These are phyloP conservation scores for Odontomachus brunneus DNA, from an alignment of 1,140 invertebrate species.

Conservation along the genomic window DNA sequence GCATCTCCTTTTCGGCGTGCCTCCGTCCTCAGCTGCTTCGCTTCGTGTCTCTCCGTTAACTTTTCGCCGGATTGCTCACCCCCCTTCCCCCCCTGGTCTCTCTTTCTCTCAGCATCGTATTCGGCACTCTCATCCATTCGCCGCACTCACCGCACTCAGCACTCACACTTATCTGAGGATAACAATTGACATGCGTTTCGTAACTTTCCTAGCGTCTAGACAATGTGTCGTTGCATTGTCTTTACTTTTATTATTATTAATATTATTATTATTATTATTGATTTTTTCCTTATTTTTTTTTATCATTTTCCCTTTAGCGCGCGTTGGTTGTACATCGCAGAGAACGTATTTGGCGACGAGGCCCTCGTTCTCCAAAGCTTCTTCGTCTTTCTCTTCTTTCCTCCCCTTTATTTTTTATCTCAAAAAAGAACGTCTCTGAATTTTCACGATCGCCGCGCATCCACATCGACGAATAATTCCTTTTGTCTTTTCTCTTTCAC, in stretches of 20 bases:
- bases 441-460: background rate
- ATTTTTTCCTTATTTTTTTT: background rate
- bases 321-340: constrained; percentile 21
- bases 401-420: no score
- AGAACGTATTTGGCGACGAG: constrained; percentile 21
- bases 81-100: background rate
- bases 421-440: background rate
- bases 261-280: constrained; percentile 44
- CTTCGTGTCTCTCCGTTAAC: background rate
- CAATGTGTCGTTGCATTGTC: constrained; percentile 64
- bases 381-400: background rate
- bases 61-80: constrained; percentile 45
- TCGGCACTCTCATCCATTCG: constrained; percentile 49
- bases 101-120: constrained; percentile 39
- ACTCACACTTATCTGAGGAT: constrained; percentile 79
- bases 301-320: background rate
- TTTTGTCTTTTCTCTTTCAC: background rate
- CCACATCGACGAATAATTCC: background rate
- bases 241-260: constrained; percentile 61
- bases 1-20: background rate
- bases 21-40: constrained; percentile 17
- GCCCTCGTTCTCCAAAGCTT: constrained; percentile 9
- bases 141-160: constrained; percentile 62
- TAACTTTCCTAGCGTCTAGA: constrained; percentile 81
- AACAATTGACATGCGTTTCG: constrained; percentile 83